These are phyloP conservation scores for Heliconius congener DNA, from an alignment of 1,140 invertebrate genomes.

Conservation along the genomic window DNA sequence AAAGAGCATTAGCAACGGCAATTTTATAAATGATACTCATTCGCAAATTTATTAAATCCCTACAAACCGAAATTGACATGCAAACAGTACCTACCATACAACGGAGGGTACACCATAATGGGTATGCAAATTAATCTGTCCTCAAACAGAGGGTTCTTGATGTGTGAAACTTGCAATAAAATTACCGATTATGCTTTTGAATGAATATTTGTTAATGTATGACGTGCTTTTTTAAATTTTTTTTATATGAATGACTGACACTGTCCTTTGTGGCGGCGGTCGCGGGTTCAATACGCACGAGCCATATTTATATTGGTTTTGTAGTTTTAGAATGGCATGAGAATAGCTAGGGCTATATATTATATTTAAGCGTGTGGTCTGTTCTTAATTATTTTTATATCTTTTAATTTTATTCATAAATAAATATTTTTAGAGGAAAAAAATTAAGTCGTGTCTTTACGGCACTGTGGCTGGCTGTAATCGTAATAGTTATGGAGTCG, in stretches of 20 bases:
- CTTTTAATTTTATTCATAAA: too few relatives aligned
- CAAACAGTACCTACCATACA: slow-evolving; percentile 49
- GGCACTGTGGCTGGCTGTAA: not conserved
- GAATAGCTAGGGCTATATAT: not conserved
- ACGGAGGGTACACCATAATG: slow-evolving; percentile 50
- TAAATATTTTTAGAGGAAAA: too few relatives aligned
- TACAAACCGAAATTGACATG: slow-evolving; percentile 60
- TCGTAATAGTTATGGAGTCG: not conserved
- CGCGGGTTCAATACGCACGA: not conserved
- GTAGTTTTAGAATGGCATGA: not conserved
- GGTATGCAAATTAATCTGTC: slow-evolving; percentile 65
- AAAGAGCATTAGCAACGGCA: slow-evolving; percentile 17
- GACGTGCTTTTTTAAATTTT: slow-evolving; percentile 31
- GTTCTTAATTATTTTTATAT: not conserved
- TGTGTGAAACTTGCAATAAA: slow-evolving; percentile 57
- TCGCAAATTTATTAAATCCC: slow-evolving; percentile 37
- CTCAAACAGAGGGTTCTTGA: slow-evolving; percentile 54
- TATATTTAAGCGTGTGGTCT: not conserved
- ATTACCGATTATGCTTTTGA: slow-evolving; percentile 47
- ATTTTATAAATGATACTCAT: slow-evolving; percentile 14
- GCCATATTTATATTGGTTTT: not conserved
- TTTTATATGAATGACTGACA: slow-evolving; percentile 2
- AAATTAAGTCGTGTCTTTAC: too few relatives aligned
- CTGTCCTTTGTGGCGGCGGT: slow-evolving; percentile 2
- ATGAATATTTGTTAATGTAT: not conserved